Percentiles rank a stretch among this genome's conserved stretches.
These are phyloP conservation scores for Hybognathus amarus DNA, from an alignment of 2,797 vertebrate genomes.

Conservation along the genomic window DNA sequence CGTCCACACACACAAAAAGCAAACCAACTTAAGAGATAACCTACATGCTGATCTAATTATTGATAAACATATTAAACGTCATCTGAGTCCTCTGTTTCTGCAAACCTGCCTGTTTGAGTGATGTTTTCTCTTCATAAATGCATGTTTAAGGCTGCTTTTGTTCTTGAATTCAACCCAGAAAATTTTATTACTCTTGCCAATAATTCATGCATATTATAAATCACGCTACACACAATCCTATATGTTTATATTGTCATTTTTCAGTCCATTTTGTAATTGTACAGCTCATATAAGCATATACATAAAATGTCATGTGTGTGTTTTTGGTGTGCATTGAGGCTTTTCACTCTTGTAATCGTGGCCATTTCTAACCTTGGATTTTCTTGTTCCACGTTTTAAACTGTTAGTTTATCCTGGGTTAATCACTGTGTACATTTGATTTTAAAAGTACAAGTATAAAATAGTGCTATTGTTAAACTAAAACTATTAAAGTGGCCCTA, in stretches of 20 bases:
- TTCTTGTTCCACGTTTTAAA: background rate
- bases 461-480: background rate
- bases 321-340: conserved; percentile 7
- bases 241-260: conserved; percentile 29
- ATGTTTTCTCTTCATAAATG: background rate
- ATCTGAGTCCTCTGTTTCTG: background rate
- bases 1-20: background rate
- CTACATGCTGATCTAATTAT: too few relatives aligned
- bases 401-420: background rate
- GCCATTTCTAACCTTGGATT: background rate
- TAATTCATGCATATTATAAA: background rate
- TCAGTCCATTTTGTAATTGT: conserved; percentile 15
- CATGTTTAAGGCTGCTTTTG: background rate
- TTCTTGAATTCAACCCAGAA: conserved; percentile 3
- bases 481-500: background rate
- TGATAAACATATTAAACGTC: background rate
- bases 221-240: background rate
- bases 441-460: background rate
- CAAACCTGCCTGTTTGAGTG: background rate
- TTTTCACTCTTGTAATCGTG: background rate
- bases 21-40: background rate
- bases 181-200: background rate
- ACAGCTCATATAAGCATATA: background rate
- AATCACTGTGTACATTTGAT: background rate
- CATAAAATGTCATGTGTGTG: conserved; percentile 29